A percentile compares a stretch with the other conserved stretches of the same genome.
Evolutionary conservation across 2,888 invertebrate species (phyloP).

Genomic region (Buathra laborator): DNA sequence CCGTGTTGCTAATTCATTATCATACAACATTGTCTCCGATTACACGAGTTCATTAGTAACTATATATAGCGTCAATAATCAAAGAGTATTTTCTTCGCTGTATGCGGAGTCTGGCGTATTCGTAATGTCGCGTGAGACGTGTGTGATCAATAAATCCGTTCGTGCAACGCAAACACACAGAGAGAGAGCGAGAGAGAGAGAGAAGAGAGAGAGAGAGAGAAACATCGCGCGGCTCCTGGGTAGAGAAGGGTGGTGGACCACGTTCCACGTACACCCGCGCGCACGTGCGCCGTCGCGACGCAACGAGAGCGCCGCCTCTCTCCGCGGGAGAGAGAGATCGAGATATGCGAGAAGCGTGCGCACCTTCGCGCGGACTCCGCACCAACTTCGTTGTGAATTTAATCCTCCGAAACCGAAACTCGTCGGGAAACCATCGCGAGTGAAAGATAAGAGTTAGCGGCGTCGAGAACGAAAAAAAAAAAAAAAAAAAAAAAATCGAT

Average conservation of each 20-base stretch:
- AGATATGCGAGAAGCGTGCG: constrained; percentile 16
- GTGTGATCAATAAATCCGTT: constrained; percentile 84
- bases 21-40: constrained; percentile 14
- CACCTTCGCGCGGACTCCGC: constrained; percentile 13
- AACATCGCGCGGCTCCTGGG: constrained; percentile 22
- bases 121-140: constrained; percentile 79
- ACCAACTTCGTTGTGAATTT: constrained; percentile 6
- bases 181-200: not conserved
- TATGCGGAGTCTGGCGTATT: constrained; percentile 64
- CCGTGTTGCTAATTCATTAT: not conserved
- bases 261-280: constrained; percentile 69
- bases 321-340: not conserved
- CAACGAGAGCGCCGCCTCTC: constrained; percentile 36
- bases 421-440: constrained; percentile 10
- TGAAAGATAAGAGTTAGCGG: not conserved
- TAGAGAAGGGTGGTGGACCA: constrained; percentile 48
- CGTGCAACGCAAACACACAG: constrained; percentile 75
- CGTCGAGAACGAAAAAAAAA: constrained; percentile 3
- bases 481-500: not conserved
- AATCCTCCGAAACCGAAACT: constrained; percentile 28
- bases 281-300: constrained; percentile 70
- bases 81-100: constrained; percentile 7
- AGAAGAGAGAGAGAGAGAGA: not conserved
- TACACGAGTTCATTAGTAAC: not conserved
- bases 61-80: not conserved